A percentile compares a stretch with the other conserved stretches of the same genome.
Evolutionary conservation across 2,113 vertebrate genomes (phyloP).

Genomic region (Lepidothrix coronata): DNA sequence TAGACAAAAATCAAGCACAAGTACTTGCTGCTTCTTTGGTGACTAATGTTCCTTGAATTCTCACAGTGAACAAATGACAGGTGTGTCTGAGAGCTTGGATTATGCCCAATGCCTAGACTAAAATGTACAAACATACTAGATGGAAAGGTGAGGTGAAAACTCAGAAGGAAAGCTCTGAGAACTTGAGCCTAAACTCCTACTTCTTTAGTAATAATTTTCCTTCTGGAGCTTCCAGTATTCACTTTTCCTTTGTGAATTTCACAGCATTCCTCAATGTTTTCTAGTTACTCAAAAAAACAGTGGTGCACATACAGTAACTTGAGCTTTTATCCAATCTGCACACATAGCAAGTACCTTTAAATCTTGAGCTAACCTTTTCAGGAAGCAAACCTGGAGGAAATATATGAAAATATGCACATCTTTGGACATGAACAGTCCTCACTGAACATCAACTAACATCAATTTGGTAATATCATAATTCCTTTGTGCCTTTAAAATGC

Average conservation of each 20-base stretch:
- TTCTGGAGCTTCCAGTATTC: not conserved
- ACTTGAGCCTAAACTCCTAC: not conserved
- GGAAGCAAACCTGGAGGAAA: not conserved
- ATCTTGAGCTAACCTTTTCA: not conserved
- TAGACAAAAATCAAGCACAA: not conserved
- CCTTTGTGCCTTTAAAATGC: not conserved
- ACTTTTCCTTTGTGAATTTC: not conserved
- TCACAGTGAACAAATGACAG: not conserved
- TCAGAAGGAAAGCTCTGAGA: not conserved
- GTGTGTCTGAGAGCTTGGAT: not conserved
- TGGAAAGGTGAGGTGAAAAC: not conserved
- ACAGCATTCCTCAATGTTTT: not conserved
- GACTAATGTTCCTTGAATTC: not conserved
- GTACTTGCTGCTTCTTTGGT: not conserved
- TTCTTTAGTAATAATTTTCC: not conserved
- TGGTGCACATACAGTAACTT: rapidly evolving
- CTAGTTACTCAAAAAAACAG: not conserved
- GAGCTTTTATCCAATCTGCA: not conserved
- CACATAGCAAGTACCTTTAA: not conserved
- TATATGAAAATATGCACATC: not conserved
- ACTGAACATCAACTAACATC: not conserved
- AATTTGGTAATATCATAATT: not conserved
- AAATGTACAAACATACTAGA: not conserved
- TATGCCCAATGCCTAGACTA: not conserved
- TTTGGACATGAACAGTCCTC: not conserved